A percentile compares a stretch with the other conserved stretches of the same genome.
These are phyloP conservation scores for Steatornis caripensis DNA, from an alignment of 2,113 vertebrate genomes.

Conservation along the genomic window DNA sequence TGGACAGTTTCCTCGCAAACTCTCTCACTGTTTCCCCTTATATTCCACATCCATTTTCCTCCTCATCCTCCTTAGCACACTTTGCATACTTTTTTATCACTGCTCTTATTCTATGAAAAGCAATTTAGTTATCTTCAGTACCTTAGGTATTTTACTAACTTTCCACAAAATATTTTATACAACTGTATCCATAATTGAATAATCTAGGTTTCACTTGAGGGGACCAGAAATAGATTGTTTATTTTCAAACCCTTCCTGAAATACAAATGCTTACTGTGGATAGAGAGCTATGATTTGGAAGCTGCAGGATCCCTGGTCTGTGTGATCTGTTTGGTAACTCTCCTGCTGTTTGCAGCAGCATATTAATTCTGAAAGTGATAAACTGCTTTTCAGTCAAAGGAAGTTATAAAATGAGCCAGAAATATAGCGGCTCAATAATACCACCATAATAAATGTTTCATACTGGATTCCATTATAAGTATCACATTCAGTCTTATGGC, in stretches of 20 bases:
- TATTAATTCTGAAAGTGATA: constrained; percentile 24
- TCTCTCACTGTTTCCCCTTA: not conserved
- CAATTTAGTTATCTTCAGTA: not conserved
- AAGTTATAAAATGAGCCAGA: constrained; percentile 18
- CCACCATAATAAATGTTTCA: constrained; percentile 12
- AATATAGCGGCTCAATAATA: not conserved
- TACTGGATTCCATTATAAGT: not conserved
- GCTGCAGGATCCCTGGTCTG: not conserved
- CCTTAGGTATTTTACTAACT: not conserved
- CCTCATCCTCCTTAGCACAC: not conserved
- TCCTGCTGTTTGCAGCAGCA: not conserved
- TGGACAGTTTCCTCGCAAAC: not conserved
- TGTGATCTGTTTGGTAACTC: not conserved
- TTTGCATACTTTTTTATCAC: not conserved
- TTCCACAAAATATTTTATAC: not conserved
- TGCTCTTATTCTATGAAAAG: not conserved
- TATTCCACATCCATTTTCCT: not conserved
- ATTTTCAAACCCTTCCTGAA: not conserved
- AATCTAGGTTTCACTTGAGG: not conserved
- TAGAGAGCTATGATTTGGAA: not conserved
- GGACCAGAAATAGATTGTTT: not conserved
- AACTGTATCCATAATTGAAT: not conserved
- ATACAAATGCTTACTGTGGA: not conserved
- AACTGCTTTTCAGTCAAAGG: not conserved
- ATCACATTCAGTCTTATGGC: not conserved